Base-by-base conservation (phyloP, 1,140 invertebrate species). In the Chironomus tepperi region DNA sequence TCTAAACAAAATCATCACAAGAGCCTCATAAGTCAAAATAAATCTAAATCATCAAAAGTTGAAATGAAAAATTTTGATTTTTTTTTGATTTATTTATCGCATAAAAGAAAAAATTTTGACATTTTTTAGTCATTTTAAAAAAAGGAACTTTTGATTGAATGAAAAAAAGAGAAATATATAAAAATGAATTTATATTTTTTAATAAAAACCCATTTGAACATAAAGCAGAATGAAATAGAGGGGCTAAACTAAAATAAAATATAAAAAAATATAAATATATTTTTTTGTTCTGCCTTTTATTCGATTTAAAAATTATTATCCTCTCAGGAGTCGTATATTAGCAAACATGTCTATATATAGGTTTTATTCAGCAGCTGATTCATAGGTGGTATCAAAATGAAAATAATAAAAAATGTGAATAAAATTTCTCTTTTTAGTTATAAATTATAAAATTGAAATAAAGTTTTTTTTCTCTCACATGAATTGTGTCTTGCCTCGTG, bases 271-370 rank as follows among this genome's bases (percentile, higher is more conserved):
- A 65, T 16, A 67, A 57, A 15, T 15, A 57, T n/a, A 57, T 12
- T 57, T 57, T n/a, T 57, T 57, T 57, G 47, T 57, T 57, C 24
- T 34, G 24, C 24, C 24, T 57, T 57, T 57, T 57, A 57, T 70
- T 70, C 65, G 65, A 70, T 70, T 70, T 70, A 70, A 70, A 70
- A 70, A 70, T 70, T 70, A 70, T 70, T 70, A 70, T 70, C 65
- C 65, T 19, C 65, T 8, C 18, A 18, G 18, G 65, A 70, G 65
- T 70, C 65, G 65, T 70, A 70, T 70, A 70, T 70, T 70, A 70
- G 47, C 47, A 57, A 57, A 57, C 47, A 57, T 57, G 47, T 57
- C 47, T 57, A 57, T 57, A 57, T n/a, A 57, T 47, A 47, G 24
- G 24, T 34, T 34, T 34, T 57, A n/a, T 57, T n/a, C 15, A 12